Conservation (phyloP, 2,888 invertebrate genomes). For the Leptinotarsa rubiginosa region DNA sequence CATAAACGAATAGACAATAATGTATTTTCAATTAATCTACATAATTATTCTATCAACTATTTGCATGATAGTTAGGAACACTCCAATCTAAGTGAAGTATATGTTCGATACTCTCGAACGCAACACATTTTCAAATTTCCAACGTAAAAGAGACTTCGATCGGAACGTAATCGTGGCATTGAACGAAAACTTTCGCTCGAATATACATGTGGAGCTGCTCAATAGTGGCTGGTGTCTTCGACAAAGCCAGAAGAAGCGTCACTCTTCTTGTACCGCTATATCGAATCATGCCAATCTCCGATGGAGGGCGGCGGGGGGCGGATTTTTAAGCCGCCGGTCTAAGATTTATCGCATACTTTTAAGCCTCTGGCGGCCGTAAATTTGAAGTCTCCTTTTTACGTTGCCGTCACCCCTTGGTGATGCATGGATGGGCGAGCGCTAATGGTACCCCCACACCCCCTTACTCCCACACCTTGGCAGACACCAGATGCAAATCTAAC, state of each 20-base stretch:
- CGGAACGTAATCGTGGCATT: background rate
- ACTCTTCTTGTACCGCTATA: constrained; percentile 30
- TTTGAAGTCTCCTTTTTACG: constrained; percentile 64
- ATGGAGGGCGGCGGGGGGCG: constrained; percentile 52
- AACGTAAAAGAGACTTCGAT: background rate
- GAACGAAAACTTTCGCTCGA: background rate
- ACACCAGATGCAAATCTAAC: constrained; percentile 50
- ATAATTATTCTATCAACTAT: too few relatives aligned
- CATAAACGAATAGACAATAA: too few relatives aligned
- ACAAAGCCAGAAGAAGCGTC: constrained; percentile 16
- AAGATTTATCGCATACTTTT: constrained; percentile 68
- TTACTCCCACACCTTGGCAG: constrained; percentile 42
- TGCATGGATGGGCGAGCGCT: constrained; percentile 60
- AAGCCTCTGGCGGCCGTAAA: constrained; percentile 67
- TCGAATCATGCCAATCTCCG: constrained; percentile 61
- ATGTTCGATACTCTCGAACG: background rate
- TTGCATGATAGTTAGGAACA: too few relatives aligned
- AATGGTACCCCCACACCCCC: constrained; percentile 44
- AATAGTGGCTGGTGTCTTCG: constrained; percentile 1
- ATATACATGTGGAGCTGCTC: constrained; percentile 10
- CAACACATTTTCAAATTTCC: background rate
- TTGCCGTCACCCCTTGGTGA: constrained; percentile 58
- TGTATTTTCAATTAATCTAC: too few relatives aligned
- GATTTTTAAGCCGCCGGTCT: constrained; percentile 64
- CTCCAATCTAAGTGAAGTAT: background rate